Conservation (phyloP, 2,797 vertebrate genomes). For the Sciurus vulgaris region DNA sequence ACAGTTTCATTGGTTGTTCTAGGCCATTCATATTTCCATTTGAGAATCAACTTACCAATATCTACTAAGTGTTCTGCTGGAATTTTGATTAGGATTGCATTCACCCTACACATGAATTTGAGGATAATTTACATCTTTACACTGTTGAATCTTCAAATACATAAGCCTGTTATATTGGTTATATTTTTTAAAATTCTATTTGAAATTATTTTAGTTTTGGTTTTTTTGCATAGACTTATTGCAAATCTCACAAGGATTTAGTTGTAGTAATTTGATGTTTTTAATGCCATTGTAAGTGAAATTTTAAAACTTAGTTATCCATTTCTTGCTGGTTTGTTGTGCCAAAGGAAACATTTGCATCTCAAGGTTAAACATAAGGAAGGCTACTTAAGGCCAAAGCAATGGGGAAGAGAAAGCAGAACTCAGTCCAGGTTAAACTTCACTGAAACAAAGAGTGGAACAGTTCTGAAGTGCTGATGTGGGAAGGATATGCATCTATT, state of each 20-base stretch:
- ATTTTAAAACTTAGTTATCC: neutral
- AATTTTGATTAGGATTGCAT: neutral
- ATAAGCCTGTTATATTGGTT: neutral
- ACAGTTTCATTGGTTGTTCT: neutral
- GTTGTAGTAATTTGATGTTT: neutral
- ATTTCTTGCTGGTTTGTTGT: neutral
- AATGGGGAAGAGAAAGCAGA: neutral
- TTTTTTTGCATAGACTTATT: neutral
- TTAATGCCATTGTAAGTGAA: neutral
- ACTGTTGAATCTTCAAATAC: neutral
- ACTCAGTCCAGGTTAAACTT: neutral
- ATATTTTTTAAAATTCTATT: neutral
- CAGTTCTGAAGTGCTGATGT: neutral
- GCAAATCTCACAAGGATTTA: neutral
- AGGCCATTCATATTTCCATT: neutral
- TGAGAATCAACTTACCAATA: neutral
- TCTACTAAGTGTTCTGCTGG: neutral
- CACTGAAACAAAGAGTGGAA: neutral
- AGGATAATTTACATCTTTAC: neutral
- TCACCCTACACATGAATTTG: neutral
- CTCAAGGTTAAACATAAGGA: neutral
- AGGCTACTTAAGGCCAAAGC: neutral
- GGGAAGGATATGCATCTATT: neutral
- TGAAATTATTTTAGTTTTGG: neutral
- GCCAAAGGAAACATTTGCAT: neutral